These are phyloP conservation scores for Phthorimaea operculella DNA, from an alignment of 1,140 invertebrate species.

Conservation along the genomic window DNA sequence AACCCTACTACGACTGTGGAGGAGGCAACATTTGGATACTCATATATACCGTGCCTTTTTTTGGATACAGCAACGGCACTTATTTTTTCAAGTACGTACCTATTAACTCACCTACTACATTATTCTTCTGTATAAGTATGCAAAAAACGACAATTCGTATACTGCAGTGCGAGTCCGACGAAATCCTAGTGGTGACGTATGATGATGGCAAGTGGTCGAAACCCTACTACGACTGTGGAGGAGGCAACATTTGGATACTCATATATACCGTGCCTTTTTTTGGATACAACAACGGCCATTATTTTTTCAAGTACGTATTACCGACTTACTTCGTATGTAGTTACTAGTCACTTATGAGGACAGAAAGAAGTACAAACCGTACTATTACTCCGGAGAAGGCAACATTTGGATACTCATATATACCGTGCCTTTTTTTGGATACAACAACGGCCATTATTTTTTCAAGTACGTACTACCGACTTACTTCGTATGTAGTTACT, in stretches of 20 bases:
- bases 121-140: too few species aligned
- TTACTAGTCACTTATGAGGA: too few species aligned
- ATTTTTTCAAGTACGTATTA: conserved; percentile 98
- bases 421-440: conserved; percentile 88
- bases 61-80: too few species aligned
- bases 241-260: conserved; percentile 97
- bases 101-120: too few species aligned
- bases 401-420: too few species aligned
- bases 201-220: conserved; percentile 96
- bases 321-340: too few species aligned
- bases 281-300: conserved; percentile 84
- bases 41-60: conserved; percentile 77
- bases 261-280: conserved; percentile 96
- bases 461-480: too few species aligned
- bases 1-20: conserved; percentile 96
- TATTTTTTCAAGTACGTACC: too few species aligned
- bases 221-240: conserved; percentile 95
- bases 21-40: conserved; percentile 98
- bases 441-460: conserved; percentile 85
- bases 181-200: conserved; percentile 88
- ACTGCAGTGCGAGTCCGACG: conserved; percentile 79
- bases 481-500: too few species aligned
- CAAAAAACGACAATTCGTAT: conserved; percentile 80
- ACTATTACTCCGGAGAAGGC: too few species aligned
- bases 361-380: too few species aligned